Conservation (phyloP, 2,888 invertebrate species). For the Xestia c-nigrum region DNA sequence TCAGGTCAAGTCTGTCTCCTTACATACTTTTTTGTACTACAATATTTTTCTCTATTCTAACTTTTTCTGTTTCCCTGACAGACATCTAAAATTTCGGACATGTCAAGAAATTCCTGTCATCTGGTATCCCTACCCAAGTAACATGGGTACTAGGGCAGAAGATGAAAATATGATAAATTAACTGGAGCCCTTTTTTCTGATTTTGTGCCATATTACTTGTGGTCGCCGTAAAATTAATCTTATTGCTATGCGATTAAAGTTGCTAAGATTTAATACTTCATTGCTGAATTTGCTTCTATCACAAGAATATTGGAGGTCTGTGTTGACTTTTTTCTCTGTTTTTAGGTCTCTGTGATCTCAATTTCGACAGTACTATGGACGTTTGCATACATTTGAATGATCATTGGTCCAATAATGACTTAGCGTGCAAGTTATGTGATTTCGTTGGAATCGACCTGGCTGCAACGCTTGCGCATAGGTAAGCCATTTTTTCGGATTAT, state of each 20-base stretch:
- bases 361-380: constrained; percentile 7
- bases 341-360: constrained; percentile 62
- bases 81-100: no score
- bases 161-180: neutral
- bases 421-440: constrained; percentile 76
- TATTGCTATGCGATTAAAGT: neutral
- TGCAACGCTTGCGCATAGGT: constrained; percentile 79
- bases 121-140: no score
- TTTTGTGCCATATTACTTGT: neutral
- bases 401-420: constrained; percentile 75
- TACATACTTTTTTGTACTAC: no score
- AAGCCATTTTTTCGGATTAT: constrained; percentile 28
- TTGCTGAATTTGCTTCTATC: neutral
- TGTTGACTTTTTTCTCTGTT: neutral
- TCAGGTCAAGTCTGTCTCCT: no score
- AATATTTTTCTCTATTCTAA: no score
- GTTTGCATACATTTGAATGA: constrained; percentile 64
- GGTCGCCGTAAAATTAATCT: neutral
- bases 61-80: no score
- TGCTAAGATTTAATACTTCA: neutral
- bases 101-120: no score
- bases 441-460: constrained; percentile 78
- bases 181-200: neutral
- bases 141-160: no score
- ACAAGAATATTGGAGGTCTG: neutral